Evolutionary conservation across 2,888 invertebrate genomes (phyloP), one percentile per base, ranked within the genome.

Genomic region (Andrena haemorrhoa): DNA sequence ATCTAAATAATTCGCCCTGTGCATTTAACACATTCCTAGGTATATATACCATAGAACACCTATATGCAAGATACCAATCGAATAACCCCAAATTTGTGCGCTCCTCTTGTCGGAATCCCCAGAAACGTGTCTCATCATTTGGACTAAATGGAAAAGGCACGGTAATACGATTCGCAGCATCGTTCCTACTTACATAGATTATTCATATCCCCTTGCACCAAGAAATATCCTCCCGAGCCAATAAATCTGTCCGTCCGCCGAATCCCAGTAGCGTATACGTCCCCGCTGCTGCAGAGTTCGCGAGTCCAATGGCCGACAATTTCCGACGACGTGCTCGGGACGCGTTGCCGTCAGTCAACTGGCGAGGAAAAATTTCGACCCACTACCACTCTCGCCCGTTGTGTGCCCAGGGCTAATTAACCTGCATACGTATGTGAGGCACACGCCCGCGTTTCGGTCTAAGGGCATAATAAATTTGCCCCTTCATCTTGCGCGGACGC

Each of bases 401-500:
- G 63, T 71, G 23, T 41, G 63, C 56, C 49, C 26, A 35, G 56
- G 75, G 41, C 75, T 81, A 83, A 82, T 83, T 83, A 76, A 70
- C 65, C 68, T 26, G 76, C 60, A 26, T 12, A 31, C 31, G 35
- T 35, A 61, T 23, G 8, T 2, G 51, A 23, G n/a, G 23, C 63
- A 49, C 53, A 61, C 35, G 29, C 35, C 65, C 61, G 33, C 65
- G 5, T 63, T 68, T 72, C 58, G 47, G 51, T 70, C 56, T 41
- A n/a, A 73, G 56, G 56, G 73, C 73, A 76, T 83, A 82, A 83
- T 82, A 83, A 82, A 83, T 83, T 72, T 66, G n/a, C 26, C 29
- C 20, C 29, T 60, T 51, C 64, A 47, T 69, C 65, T 53, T 47
- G n/a, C 23, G 53, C 33, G 60, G 49, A 65, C 71, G 47, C 23